Evolutionary conservation across 2,113 vertebrate genomes (phyloP), one percentile per base, ranked within the genome.

Genomic region (Scomber japonicus): DNA sequence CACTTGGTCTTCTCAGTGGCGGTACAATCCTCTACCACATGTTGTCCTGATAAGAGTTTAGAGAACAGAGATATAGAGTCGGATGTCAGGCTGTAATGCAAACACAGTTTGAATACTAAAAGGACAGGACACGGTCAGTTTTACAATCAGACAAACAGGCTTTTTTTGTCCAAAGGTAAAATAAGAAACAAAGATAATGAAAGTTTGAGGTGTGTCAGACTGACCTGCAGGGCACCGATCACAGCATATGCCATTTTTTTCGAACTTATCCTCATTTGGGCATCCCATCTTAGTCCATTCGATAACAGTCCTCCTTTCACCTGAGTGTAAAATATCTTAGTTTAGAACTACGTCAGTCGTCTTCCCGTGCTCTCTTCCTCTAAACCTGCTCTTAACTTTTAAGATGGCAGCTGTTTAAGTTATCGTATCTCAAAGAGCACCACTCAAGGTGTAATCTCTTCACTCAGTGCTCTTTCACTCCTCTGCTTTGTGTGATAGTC

Each of bases 141-240:
- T 40, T 1, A 49, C 10, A 44, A 11, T 63, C 40, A 14, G 12
- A 15, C 27, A 24, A 40, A 49, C 3, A 55, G 14, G 21, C 24
- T 40, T 31, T 35, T 45, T 0, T 73, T 17, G 9, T 56, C n/a
- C 1, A 27, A 17, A 46, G 15, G 60, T n/a, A 45, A 66, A 62
- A 31, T 9, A 40, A 40, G 6, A 40, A 40, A 40, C 7, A 40
- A 40, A 40, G 35, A 40, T 40, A 40, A 40, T 40, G 5, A 19
- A 5, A 44, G 14, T 21, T 61, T 2, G 1, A 35, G 24, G 35
- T 5, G 35, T 5, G 16, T 74, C 21, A 13, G 46, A 94, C 91
- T 85, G 21, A 94, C 93, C 93, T 91, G 88, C 68, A 12, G 31
- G 3, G 27, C 93, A 94, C 10, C 5, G 30, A 11, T 74, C 19